phyloP scores from a whole-genome alignment of 2,797 vertebrate species.

The Taeniopygia guttata region DNA sequence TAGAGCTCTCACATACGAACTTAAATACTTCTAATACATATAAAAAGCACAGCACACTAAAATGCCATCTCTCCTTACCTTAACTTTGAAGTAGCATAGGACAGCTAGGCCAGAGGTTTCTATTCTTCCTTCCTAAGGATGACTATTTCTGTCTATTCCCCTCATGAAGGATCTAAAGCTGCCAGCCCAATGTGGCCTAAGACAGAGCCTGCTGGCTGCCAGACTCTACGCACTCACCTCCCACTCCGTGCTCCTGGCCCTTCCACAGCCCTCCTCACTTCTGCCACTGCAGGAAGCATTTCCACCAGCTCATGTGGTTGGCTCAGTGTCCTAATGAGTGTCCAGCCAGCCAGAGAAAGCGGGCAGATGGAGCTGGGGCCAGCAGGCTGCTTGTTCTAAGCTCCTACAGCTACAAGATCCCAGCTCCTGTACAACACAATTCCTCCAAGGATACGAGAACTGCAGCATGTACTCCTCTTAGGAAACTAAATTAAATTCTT shows the following conservation, averaged over 20 bases:
- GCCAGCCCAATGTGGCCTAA: neutral
- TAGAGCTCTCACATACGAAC: neutral
- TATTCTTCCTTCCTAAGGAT: neutral
- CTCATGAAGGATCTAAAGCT: neutral
- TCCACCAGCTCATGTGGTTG: fast-evolving
- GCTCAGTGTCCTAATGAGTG: neutral
- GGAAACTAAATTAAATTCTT: neutral
- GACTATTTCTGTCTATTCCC: neutral
- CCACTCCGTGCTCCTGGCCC: fast-evolving
- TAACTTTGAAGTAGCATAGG: neutral
- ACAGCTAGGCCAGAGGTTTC: neutral
- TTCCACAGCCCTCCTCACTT: neutral
- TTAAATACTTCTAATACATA: neutral
- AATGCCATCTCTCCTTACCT: neutral
- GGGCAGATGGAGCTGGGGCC: neutral
- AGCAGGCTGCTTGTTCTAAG: neutral
- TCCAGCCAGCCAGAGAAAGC: neutral
- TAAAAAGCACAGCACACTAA: neutral
- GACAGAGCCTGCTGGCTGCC: neutral
- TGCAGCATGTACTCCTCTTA: neutral
- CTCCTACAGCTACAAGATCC: neutral
- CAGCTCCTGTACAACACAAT: neutral
- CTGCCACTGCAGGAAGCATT: neutral
- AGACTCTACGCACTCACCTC: neutral
- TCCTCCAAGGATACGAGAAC: neutral